Evolutionary conservation across 2,797 vertebrate species (phyloP).

Genomic region (Acipenser transmontanus): DNA sequence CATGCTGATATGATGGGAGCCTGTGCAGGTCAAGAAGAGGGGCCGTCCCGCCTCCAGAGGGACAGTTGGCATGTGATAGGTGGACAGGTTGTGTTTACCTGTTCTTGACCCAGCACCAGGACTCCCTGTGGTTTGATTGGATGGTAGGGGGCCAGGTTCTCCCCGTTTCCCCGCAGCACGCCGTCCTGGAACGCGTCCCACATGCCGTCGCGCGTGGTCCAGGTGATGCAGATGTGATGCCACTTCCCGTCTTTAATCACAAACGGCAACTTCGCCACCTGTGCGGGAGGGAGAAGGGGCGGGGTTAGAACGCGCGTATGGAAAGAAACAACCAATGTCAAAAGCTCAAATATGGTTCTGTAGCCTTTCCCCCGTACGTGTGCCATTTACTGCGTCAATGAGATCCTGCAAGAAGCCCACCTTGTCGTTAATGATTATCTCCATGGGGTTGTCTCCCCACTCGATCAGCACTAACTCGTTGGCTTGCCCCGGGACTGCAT

Average conservation of each 20-base stretch:
- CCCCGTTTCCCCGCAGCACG: constrained; percentile 75
- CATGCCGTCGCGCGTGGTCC: constrained; percentile 89
- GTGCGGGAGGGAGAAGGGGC: constrained; percentile 13
- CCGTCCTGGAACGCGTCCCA: constrained; percentile 96
- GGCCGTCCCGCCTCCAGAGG: not conserved
- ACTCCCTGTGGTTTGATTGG: constrained; percentile 90
- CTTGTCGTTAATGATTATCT: constrained; percentile 96
- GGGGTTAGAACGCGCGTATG: not conserved
- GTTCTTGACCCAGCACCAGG: constrained; percentile 88
- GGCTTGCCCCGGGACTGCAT: constrained; percentile 84
- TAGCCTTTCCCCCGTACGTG: not conserved
- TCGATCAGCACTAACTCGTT: constrained; percentile 94
- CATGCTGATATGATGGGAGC: too few relatives aligned
- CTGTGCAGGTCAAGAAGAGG: too few relatives aligned
- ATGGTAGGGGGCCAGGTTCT: constrained; percentile 90
- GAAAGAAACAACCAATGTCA: too few relatives aligned
- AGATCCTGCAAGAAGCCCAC: constrained; percentile 41
- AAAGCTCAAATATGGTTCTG: too few relatives aligned
- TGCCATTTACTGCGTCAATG: not conserved
- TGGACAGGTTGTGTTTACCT: constrained; percentile 54
- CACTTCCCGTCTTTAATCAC: constrained; percentile 88
- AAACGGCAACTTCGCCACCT: constrained; percentile 90
- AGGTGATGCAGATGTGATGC: constrained; percentile 91
- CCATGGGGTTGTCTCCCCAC: constrained; percentile 98
- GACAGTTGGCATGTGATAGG: not conserved